Evolutionary conservation across 2,797 vertebrate genomes (phyloP), one percentile per base, ranked within the genome.

Genomic region (Takifugu ocellatus): DNA sequence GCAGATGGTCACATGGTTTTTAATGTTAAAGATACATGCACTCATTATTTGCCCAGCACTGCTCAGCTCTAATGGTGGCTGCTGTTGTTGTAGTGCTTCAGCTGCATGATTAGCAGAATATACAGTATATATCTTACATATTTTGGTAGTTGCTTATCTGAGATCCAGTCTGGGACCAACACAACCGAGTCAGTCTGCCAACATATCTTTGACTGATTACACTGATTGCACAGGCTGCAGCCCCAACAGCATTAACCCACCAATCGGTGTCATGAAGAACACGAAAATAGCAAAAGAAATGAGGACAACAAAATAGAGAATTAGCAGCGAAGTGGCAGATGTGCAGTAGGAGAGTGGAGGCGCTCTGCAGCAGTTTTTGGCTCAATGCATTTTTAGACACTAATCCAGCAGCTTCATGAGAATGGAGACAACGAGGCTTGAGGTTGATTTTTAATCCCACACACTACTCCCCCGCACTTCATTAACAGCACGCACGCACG

Each of bases 301-400:
- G 11, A 43, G 9, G 2, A 42, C 54, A 31, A 16, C 5, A 9
- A 48, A 5, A 10, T 1, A 26, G 39, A 16, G 31, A 42, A 21
- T 45, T 17, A 65, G 57, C 11, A 7, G 9, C 16, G 9, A 42
- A 2, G 25, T 5, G 16, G 15, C 9, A 49, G 43, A 5, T 1
- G 12, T 21, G 39, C 2, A 50, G 31, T 8, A 26, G 51, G n/a
- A 21, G 48, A 56, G 31, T 49, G 24, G 14, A 21, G 1, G 25
- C 27, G 12, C 57, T 26, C 43, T 31, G 29, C 21, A 17, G 26
- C 8, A 29, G 54, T 64, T 51, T 26, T 6, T 39, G 36, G 36
- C 36, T 39, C 36, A 10, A 12, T 86, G 79, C 74, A 66, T 75
- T 72, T 56, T 43, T 49, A 60, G 54, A 63, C 17, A 31, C 36